Evolutionary conservation across 2,113 vertebrate genomes (phyloP), one percentile per base, ranked within the genome.

Genomic region (Rhinichthys klamathensis): DNA sequence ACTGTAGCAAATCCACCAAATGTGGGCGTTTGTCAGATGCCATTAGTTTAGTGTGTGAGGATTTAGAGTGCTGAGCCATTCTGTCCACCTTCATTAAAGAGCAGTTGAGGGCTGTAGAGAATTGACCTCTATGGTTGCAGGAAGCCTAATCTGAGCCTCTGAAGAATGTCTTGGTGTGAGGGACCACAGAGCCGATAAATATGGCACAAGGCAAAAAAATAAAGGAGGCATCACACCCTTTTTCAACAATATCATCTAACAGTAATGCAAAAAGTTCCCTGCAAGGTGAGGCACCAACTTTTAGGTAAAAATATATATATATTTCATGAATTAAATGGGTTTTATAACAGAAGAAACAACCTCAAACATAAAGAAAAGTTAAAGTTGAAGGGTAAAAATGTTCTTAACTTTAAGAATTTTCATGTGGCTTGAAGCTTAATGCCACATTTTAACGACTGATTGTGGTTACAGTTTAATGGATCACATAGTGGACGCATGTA

Each of bases 81-180:
- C 90, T 91, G 63, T 90, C 86, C 84, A 87, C 76, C 73, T 56
- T 56, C 12, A 56, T 77, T 77, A 56, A 77, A 77, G 76, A 60
- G 56, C 76, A 41, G 56, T n/a, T 41, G 23, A 79, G 85, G 87
- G 27, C 13, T 35, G 35, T 7, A 58, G 58, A 76, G 75, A 76
- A 87, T 90, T 75, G 85, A 88, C 87, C 18, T 63, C 10, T 60
- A 30, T 84, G 82, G 84, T 89, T 90, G 84, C 86, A 86, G 76
- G 74, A 80, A 87, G 49, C 51, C 87, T 80, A 87, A 84, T 86
- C 91, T 93, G 92, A 94, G 93, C 92, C 65, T 86, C 92, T 92
- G 41, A 90, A 92, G 93, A 94, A 95, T 94, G 94, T 91, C 88
- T 88, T 70, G 49, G 85, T 83, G 89, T 90, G 85, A 84, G 88